These are phyloP conservation scores for Cinara cedri DNA, from an alignment of 2,888 invertebrate species.

Conservation along the genomic window DNA sequence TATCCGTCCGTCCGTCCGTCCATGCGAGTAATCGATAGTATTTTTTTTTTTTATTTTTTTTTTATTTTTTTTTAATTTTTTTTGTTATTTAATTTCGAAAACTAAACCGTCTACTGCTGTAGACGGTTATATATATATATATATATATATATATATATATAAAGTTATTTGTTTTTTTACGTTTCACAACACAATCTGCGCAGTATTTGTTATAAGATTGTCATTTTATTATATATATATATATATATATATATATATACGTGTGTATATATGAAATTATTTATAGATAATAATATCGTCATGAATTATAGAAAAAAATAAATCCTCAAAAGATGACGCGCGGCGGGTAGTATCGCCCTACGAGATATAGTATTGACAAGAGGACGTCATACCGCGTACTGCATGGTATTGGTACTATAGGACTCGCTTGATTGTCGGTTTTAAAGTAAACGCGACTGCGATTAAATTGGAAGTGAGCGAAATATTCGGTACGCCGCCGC, in stretches of 20 bases:
- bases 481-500: no score
- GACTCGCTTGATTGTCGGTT: no score
- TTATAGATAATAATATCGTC: not conserved
- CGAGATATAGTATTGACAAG: not conserved
- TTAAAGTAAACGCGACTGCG: no score
- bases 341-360: not conserved
- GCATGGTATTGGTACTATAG: no score
- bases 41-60: no score
- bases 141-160: no score
- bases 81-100: not conserved
- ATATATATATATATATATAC: not conserved
- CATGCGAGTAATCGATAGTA: not conserved
- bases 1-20: not conserved
- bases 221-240: conserved; percentile 7
- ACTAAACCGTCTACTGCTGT: not conserved
- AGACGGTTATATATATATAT: no score
- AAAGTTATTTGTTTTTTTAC: not conserved
- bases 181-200: not conserved
- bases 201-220: conserved; percentile 13
- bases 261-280: not conserved
- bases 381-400: no score
- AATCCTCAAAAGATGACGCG: conserved; percentile 25
- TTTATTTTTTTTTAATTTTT: no score
- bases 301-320: not conserved
- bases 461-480: no score